phyloP scores from a whole-genome alignment of 2,888 invertebrate genomes.

The Limnephilus rhombicus region DNA sequence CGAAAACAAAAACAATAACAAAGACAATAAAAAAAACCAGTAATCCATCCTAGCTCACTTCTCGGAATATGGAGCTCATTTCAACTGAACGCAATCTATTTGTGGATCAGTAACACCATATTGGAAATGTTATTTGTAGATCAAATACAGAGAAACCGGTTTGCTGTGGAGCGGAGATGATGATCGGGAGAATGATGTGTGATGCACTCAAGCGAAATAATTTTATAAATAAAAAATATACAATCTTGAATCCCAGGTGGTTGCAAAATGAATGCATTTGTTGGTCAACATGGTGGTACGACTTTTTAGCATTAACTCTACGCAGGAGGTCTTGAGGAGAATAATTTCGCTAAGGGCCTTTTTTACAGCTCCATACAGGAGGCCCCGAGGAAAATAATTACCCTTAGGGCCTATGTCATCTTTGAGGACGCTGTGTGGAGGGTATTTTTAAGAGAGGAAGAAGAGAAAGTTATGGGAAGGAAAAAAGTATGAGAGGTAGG shows the following conservation, averaged over 20 bases:
- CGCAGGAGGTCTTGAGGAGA: too few species aligned
- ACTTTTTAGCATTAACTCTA: too few species aligned
- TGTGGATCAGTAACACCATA: background rate
- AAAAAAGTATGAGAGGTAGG: too few species aligned
- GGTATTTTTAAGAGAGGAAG: too few species aligned
- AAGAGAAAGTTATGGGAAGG: too few species aligned
- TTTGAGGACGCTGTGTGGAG: too few species aligned
- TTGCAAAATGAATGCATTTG: background rate
- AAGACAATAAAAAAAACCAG: background rate
- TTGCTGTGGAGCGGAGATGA: background rate
- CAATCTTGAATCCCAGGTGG: background rate
- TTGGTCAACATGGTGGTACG: too few species aligned
- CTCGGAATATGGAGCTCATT: background rate
- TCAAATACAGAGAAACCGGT: background rate
- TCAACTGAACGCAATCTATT: background rate
- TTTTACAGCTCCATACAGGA: too few species aligned
- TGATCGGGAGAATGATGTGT: background rate
- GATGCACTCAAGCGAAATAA: background rate
- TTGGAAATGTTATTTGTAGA: background rate
- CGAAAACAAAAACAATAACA: background rate
- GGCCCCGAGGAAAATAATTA: too few species aligned
- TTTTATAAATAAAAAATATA: background rate
- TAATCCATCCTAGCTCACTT: background rate
- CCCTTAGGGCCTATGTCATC: too few species aligned
- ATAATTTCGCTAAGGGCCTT: too few species aligned